Percentiles rank a stretch among this genome's conserved stretches.
phyloP scores from a whole-genome alignment of 2,888 invertebrate genomes.

The Torymus auratus region DNA sequence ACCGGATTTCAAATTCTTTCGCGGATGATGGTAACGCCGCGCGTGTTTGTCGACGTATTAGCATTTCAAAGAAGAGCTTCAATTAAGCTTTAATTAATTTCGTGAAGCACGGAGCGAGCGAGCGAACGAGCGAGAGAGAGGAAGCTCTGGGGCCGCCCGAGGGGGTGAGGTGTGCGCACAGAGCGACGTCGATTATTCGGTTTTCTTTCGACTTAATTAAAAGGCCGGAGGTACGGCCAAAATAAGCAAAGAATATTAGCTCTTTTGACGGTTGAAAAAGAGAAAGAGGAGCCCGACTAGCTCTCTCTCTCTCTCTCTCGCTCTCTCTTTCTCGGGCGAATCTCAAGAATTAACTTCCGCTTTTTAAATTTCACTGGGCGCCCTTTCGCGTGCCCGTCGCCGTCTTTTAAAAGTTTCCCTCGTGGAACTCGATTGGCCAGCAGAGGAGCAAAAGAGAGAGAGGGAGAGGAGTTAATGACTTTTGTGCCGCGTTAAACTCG shows the following conservation, averaged over 20 bases:
- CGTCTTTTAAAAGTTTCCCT: slow-evolving; percentile 50
- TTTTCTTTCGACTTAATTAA: slow-evolving; percentile 76
- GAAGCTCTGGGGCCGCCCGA: slow-evolving; percentile 39
- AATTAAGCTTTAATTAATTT: slow-evolving; percentile 76
- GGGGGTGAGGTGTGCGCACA: slow-evolving; percentile 38
- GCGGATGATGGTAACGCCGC: slow-evolving; percentile 45
- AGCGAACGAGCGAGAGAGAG: slow-evolving; percentile 27
- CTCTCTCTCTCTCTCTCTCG: no score
- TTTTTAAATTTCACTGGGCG: slow-evolving; percentile 46
- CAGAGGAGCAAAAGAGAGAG: slow-evolving; percentile 16
- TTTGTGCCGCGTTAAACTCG: slow-evolving; percentile 40
- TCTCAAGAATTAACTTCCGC: slow-evolving; percentile 59
- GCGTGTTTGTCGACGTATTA: slow-evolving; percentile 75
- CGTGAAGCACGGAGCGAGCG: slow-evolving; percentile 68
- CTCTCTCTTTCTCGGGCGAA: slow-evolving; percentile 30
- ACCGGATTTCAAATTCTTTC: slow-evolving; percentile 67
- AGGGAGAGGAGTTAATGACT: slow-evolving; percentile 51
- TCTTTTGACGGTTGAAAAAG: slow-evolving; percentile 59
- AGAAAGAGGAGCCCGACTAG: slow-evolving; percentile 14
- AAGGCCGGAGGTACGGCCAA: slow-evolving; percentile 66
- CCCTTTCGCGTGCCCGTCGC: slow-evolving; percentile 20
- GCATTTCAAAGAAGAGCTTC: slow-evolving; percentile 76
- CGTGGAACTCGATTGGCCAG: slow-evolving; percentile 39
- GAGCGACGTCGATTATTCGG: slow-evolving; percentile 69
- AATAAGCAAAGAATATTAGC: slow-evolving; percentile 66